These are phyloP conservation scores for Uria aalge DNA, from an alignment of 2,113 vertebrate species.

Conservation along the genomic window DNA sequence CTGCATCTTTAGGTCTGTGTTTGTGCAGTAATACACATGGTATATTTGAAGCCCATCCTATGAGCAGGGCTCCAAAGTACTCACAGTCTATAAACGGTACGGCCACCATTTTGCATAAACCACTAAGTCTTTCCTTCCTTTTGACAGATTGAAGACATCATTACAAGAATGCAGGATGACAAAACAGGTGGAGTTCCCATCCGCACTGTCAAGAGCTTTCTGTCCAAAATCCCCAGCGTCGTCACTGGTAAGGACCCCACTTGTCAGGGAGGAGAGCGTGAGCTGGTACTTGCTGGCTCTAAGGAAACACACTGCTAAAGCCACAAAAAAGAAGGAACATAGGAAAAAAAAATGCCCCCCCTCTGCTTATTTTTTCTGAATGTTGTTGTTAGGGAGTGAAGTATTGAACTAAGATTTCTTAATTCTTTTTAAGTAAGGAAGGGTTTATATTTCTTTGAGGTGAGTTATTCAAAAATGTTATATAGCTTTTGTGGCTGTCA, in stretches of 20 bases:
- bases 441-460: neutral
- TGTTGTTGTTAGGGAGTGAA: neutral
- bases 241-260: conserved; percentile 82
- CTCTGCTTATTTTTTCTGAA: neutral
- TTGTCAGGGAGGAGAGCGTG: neutral
- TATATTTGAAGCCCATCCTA: neutral
- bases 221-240: conserved; percentile 96
- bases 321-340: neutral
- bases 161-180: conserved; percentile 93
- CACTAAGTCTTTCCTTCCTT: conserved; percentile 11
- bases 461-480: neutral
- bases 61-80: neutral
- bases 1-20: neutral
- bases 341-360: neutral
- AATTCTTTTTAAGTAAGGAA: neutral
- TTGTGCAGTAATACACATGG: neutral
- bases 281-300: neutral
- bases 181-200: conserved; percentile 92
- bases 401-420: neutral
- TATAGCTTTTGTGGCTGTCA: neutral
- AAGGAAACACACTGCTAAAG: neutral
- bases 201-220: conserved; percentile 96
- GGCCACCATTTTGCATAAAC: neutral
- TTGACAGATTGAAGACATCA: conserved; percentile 91
- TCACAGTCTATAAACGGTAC: accelerated